Percentiles rank a stretch among this genome's conserved stretches.
phyloP scores from a whole-genome alignment of 2,797 vertebrate species.

The Pseudochirops corinnae region DNA sequence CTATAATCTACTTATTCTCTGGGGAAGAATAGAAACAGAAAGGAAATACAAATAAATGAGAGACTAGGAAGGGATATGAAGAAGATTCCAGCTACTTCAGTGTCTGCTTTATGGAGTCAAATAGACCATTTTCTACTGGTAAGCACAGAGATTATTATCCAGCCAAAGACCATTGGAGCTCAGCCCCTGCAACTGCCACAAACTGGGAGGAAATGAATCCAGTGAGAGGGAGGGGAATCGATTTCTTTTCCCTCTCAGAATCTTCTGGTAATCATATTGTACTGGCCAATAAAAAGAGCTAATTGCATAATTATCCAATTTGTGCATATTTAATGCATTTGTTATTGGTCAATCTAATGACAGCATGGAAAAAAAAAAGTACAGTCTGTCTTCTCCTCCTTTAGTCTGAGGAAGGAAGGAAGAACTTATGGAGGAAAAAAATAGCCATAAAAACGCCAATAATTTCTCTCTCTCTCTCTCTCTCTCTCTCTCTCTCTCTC shows the following conservation, averaged over 20 bases:
- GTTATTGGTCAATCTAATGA: neutral
- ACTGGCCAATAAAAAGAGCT: conserved; percentile 26
- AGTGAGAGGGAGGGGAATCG: neutral
- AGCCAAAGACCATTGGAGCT: neutral
- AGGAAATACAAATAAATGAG: conserved; percentile 51
- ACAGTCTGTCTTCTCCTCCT: conserved; percentile 5
- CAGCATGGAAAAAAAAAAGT: neutral
- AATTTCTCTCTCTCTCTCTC: too few species aligned
- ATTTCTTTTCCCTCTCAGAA: neutral
- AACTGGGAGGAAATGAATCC: neutral
- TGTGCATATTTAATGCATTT: neutral
- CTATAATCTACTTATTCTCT: conserved; percentile 42
- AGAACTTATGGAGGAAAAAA: neutral
- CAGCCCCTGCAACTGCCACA: neutral
- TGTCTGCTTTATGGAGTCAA: neutral
- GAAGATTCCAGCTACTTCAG: conserved; percentile 7
- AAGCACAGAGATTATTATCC: neutral
- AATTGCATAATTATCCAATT: neutral
- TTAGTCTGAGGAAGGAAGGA: conserved; percentile 21
- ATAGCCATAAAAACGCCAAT: neutral
- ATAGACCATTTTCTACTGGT: neutral
- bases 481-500: too few species aligned
- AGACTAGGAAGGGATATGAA: neutral
- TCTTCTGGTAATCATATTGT: conserved; percentile 15
- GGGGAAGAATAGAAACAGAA: conserved; percentile 56